Evolutionary conservation across 64 coral and sea anemone species (phyloP), one percentile per base, ranked within the genome.

Genomic region (Dendronephthya gigantea): DNA sequence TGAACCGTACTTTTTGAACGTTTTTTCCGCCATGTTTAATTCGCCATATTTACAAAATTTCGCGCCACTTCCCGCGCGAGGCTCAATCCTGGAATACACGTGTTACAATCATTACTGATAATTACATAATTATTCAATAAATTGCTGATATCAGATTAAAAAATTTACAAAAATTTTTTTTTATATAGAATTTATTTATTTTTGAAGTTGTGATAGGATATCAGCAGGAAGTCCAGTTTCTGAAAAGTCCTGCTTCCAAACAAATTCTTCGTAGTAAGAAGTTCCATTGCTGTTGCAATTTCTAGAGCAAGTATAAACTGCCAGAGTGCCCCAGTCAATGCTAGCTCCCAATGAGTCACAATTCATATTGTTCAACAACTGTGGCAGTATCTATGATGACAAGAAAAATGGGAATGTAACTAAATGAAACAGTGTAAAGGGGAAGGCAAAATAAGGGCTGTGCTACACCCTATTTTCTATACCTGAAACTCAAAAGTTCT

Each of bases 401-500:
- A 36, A 23, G 35, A 29, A 28, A 84, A 82, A 15, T 48, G 29
- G 48, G 22, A 48, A 41, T 19, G 8, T 14, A 82, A 82, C 3
- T 32, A 29, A 82, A 34, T 82, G 1, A 36, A 30, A 43, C 27
- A 39, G 30, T 45, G n/a, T n/a, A n/a, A n/a, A 45, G 41, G 41
- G 41, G 41, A 11, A 45, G 41, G 4, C 41, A 45, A 45, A 45
- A 45, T 45, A 11, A 11, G 41, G 41, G 11, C 4, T 45, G 41
- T 4, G 41, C n/a, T n/a, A n/a, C 25, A 27, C 17, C 5, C 55
- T 62, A 62, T n/a, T 59, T 0, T 32, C 43, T 19, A 58, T 89
- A 98, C 95, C 88, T 98, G 95, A 88, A 98, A 98, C 88, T 98
- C 95, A 91, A 91, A 98, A 55, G 90, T 83, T 49, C 95, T 88